phyloP scores from a whole-genome alignment of 30 jellyfish, hydroid and myxozoan genomes.

The Turritopsis dohrnii region DNA sequence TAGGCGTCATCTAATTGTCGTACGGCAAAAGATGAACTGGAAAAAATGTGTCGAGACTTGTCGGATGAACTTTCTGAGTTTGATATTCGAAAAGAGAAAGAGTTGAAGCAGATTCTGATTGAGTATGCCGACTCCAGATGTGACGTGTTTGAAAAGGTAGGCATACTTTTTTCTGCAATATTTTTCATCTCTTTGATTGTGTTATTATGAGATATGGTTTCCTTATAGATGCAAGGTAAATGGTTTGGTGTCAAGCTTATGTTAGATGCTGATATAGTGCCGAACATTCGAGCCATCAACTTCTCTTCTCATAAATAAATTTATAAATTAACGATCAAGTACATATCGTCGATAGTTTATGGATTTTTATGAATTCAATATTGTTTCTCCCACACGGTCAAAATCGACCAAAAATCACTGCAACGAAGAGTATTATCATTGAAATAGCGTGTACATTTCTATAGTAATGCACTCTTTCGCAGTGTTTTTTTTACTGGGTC shows the following conservation, averaged over 20 bases:
- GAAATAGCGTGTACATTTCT: no score
- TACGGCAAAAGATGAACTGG: slow-evolving; percentile 71
- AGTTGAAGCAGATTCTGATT: slow-evolving; percentile 54
- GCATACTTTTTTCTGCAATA: not conserved
- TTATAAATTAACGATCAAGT: no score
- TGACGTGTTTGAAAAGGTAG: slow-evolving; percentile 75
- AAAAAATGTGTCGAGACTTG: slow-evolving; percentile 54
- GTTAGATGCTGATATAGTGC: slow-evolving; percentile 64
- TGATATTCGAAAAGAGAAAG: slow-evolving; percentile 69
- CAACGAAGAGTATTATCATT: no score
- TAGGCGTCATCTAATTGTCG: slow-evolving; percentile 84
- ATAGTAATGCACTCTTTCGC: no score
- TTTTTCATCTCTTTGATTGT: not conserved
- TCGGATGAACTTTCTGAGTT: slow-evolving; percentile 70
- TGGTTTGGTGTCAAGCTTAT: slow-evolving; percentile 85
- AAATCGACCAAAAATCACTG: no score
- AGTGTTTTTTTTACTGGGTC: no score
- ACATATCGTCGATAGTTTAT: no score
- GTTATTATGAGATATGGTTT: not conserved
- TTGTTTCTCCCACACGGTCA: no score
- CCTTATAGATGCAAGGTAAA: slow-evolving; percentile 67
- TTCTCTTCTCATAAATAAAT: not conserved
- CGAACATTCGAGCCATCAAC: slow-evolving; percentile 47
- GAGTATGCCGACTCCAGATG: slow-evolving; percentile 84
- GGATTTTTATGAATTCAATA: no score